phyloP scores from a whole-genome alignment of 2,797 vertebrate species.

The Squalus acanthias region DNA sequence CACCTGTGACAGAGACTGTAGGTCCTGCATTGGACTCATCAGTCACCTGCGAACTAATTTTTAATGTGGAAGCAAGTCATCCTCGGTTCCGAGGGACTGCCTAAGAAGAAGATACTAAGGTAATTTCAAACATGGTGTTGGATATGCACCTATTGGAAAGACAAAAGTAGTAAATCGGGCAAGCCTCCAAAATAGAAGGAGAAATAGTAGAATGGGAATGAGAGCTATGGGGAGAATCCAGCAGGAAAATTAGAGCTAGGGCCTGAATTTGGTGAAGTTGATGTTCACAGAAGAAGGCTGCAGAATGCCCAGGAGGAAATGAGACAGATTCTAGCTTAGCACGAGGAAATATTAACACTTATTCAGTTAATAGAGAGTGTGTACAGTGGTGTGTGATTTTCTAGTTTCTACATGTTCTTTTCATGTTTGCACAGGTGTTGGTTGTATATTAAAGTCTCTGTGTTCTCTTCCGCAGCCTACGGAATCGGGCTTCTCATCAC shows the following conservation, averaged over 20 bases:
- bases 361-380: too few species aligned
- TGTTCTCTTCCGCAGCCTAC: constrained; percentile 64
- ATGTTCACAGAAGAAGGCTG: not conserved
- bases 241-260: not conserved
- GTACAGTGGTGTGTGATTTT: not conserved
- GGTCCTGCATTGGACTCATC: too few species aligned
- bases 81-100: too few species aligned
- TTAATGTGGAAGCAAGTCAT: too few species aligned
- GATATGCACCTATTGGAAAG: not conserved
- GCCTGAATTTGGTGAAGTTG: not conserved
- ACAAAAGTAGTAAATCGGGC: not conserved
- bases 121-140: not conserved
- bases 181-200: not conserved
- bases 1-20: too few species aligned
- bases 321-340: not conserved
- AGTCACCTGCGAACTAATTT: too few species aligned
- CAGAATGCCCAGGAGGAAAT: not conserved
- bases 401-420: not conserved
- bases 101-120: too few species aligned
- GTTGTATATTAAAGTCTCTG: not conserved
- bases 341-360: not conserved
- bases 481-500: constrained; percentile 91
- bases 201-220: not conserved
- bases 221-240: not conserved
- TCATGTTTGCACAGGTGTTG: not conserved